These are phyloP conservation scores for Ptyas mucosa DNA, from an alignment of 2,113 vertebrate species.

Conservation along the genomic window DNA sequence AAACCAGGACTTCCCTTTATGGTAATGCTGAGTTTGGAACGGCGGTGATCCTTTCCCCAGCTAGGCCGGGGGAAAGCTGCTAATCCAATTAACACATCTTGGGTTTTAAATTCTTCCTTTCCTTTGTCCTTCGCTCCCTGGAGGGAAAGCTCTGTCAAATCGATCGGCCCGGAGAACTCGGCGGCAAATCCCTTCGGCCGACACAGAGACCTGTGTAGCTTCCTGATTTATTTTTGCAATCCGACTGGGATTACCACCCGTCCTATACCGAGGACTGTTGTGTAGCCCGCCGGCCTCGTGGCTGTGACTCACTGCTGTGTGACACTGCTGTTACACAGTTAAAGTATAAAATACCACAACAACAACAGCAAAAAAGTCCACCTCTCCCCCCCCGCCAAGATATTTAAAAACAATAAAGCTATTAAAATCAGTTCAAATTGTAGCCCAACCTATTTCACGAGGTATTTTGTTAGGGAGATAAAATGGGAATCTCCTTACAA, in stretches of 20 bases:
- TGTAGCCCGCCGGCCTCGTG: background rate
- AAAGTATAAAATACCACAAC: background rate
- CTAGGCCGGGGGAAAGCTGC: background rate
- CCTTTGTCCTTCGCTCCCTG: background rate
- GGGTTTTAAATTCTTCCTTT: background rate
- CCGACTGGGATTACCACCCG: fast-evolving
- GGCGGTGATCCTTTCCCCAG: background rate
- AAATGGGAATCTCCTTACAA: background rate
- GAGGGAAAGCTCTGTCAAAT: no score
- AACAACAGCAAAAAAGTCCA: background rate
- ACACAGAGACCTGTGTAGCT: background rate
- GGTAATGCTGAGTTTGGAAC: background rate
- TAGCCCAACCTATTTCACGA: background rate
- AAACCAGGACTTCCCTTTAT: background rate
- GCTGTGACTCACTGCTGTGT: background rate
- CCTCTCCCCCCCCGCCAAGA: background rate
- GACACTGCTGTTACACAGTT: background rate
- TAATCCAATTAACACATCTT: background rate
- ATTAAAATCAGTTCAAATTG: background rate
- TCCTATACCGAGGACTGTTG: background rate
- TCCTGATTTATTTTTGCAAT: background rate
- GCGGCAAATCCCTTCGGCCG: background rate
- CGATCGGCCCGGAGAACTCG: background rate
- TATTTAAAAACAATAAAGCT: background rate
- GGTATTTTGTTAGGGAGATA: background rate